These are phyloP conservation scores for Thrips palmi DNA, from an alignment of 1,140 invertebrate genomes.

Conservation along the genomic window DNA sequence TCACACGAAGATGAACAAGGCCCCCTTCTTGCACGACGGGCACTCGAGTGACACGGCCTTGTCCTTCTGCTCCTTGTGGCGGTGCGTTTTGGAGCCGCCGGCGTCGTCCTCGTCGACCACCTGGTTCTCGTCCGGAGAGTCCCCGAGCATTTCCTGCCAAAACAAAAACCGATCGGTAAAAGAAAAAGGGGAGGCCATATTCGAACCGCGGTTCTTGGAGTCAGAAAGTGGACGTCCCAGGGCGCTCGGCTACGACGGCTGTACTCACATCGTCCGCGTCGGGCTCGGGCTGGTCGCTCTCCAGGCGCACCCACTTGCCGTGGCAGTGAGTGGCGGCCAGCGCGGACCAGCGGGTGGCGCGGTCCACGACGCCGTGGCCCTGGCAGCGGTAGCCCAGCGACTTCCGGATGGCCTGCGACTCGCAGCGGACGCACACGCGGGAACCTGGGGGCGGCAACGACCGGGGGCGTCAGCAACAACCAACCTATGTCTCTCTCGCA, in stretches of 20 bases:
- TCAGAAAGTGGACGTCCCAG: neutral
- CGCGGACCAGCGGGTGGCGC: conserved; percentile 55
- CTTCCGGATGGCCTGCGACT: conserved; percentile 50
- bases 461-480: neutral
- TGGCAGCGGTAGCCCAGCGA: conserved; percentile 53
- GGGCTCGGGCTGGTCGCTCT: conserved; percentile 31
- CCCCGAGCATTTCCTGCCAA: neutral
- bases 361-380: conserved; percentile 49
- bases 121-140: neutral
- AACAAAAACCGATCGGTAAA: neutral
- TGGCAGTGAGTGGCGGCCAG: conserved; percentile 59
- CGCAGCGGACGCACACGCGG: conserved; percentile 53
- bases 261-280: conserved; percentile 24
- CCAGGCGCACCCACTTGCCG: conserved; percentile 60
- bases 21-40: conserved; percentile 10
- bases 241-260: neutral
- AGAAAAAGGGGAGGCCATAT: neutral
- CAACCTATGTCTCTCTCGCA: too few relatives aligned
- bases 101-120: neutral
- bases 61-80: neutral
- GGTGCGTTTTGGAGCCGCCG: neutral
- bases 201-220: neutral
- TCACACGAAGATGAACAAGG: conserved; percentile 13
- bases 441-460: conserved; percentile 32
- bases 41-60: conserved; percentile 4